Percentiles rank a stretch among this genome's conserved stretches.
Evolutionary conservation across 2,888 invertebrate species (phyloP).

Genomic region (Chelonus formosanus): DNA sequence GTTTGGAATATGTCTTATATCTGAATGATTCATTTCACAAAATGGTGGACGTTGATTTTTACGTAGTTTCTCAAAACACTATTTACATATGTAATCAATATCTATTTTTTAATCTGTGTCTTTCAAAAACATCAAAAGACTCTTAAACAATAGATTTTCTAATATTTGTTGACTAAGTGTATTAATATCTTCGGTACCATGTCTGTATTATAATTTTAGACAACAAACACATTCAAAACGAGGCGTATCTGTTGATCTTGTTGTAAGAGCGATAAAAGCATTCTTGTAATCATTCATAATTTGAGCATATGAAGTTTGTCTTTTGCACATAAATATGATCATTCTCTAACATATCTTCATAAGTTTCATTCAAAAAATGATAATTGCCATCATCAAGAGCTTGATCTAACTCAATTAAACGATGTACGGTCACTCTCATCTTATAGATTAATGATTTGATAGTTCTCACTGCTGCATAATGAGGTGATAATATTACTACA

Average conservation of each 20-base stretch:
- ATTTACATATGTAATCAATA: slow-evolving; percentile 33
- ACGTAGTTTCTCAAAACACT: slow-evolving; percentile 42
- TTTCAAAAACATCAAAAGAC: slow-evolving; percentile 29
- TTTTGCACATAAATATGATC: slow-evolving; percentile 29
- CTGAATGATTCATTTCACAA: slow-evolving; percentile 46
- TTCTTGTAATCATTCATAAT: slow-evolving; percentile 32
- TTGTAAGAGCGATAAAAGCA: slow-evolving; percentile 39
- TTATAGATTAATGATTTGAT: too few species aligned
- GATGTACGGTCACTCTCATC: too few species aligned
- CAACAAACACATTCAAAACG: slow-evolving; percentile 39
- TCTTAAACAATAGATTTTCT: slow-evolving; percentile 26
- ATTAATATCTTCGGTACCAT: slow-evolving; percentile 32
- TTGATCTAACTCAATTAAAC: slow-evolving; percentile 16
- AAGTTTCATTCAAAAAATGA: slow-evolving; percentile 15
- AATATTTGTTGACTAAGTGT: slow-evolving; percentile 35
- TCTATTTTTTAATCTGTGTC: slow-evolving; percentile 13
- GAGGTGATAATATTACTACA: too few species aligned
- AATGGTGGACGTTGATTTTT: slow-evolving; percentile 44
- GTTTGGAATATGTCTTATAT: neutral
- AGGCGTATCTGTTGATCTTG: slow-evolving; percentile 38
- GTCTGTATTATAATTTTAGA: slow-evolving; percentile 41
- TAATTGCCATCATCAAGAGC: slow-evolving; percentile 29
- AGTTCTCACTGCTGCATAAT: too few species aligned
- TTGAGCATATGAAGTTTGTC: slow-evolving; percentile 27
- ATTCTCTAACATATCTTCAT: slow-evolving; percentile 7